Evolutionary conservation across 2,113 vertebrate genomes (phyloP).

Genomic region (Mesocricetus auratus): DNA sequence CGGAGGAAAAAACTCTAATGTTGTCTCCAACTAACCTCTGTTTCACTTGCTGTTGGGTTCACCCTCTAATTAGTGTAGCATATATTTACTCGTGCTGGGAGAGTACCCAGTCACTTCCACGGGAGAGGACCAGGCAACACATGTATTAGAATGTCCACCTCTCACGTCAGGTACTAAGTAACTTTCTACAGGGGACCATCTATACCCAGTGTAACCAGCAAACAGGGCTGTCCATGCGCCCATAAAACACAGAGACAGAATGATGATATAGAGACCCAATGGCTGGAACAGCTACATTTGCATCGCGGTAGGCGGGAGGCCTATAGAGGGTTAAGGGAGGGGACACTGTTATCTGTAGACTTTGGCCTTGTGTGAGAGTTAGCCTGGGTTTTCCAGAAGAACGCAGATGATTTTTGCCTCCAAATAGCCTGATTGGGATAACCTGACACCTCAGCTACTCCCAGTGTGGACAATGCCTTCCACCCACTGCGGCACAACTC

Average conservation of each 20-base stretch:
- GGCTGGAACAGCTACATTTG: too few relatives aligned
- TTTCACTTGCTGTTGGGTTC: neutral
- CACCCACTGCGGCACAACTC: accelerated
- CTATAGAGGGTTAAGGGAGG: neutral
- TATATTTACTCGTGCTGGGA: neutral
- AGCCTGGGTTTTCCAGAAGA: neutral
- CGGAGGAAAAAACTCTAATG: neutral
- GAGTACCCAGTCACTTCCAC: neutral
- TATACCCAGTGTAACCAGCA: neutral
- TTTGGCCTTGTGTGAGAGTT: neutral
- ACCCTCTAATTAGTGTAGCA: neutral
- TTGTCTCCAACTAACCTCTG: neutral
- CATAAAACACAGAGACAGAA: neutral
- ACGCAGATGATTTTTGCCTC: neutral
- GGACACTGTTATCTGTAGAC: neutral
- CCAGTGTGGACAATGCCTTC: neutral
- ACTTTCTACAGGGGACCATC: neutral
- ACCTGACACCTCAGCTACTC: neutral
- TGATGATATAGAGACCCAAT: neutral
- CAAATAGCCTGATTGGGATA: neutral
- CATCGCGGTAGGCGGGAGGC: neutral
- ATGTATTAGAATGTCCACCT: neutral
- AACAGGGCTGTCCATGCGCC: too few relatives aligned
- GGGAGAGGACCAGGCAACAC: neutral
- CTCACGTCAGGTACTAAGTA: neutral